These are phyloP conservation scores for Masnerella sp. DNA, from an alignment of 2,888 invertebrate species.

Conservation along the genomic window DNA sequence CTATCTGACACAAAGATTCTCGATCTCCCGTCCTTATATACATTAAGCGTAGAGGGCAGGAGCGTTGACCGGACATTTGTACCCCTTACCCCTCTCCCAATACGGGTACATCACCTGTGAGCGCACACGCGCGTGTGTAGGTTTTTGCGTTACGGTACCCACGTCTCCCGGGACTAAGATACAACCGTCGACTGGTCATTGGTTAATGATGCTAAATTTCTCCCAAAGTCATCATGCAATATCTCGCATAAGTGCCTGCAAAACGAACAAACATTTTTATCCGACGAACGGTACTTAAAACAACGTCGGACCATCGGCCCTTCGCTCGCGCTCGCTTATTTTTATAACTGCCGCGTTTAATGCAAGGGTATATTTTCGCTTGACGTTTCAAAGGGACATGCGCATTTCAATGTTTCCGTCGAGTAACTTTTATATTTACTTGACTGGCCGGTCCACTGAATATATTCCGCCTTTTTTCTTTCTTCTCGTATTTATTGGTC, in stretches of 20 bases:
- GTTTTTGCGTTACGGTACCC: slow-evolving; percentile 66
- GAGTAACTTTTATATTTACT: slow-evolving; percentile 9
- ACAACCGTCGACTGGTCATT: slow-evolving; percentile 61
- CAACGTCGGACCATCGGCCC: slow-evolving; percentile 18
- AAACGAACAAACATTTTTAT: slow-evolving; percentile 13
- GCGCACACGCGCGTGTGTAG: slow-evolving; percentile 36
- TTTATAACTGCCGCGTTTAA: slow-evolving; percentile 17
- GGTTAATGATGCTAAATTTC: slow-evolving; percentile 61
- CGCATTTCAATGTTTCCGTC: neutral
- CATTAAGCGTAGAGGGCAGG: slow-evolving; percentile 72
- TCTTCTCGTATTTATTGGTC: slow-evolving; percentile 28
- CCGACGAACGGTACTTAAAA: slow-evolving; percentile 48
- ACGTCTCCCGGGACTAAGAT: slow-evolving; percentile 58
- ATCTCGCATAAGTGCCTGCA: slow-evolving; percentile 35
- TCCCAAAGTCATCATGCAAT: slow-evolving; percentile 26
- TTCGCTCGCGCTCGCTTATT: no score
- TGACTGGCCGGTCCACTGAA: slow-evolving; percentile 20
- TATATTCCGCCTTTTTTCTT: slow-evolving; percentile 1
- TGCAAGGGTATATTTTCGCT: slow-evolving; percentile 17
- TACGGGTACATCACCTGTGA: slow-evolving; percentile 56
- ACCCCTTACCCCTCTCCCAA: slow-evolving; percentile 65
- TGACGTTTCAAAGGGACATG: slow-evolving; percentile 31
- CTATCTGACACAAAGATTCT: slow-evolving; percentile 71
- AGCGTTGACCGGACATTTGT: slow-evolving; percentile 75
- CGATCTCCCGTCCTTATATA: slow-evolving; percentile 69